Conservation (phyloP, 2,888 invertebrate genomes). For the Lucinisca nassula region DNA sequence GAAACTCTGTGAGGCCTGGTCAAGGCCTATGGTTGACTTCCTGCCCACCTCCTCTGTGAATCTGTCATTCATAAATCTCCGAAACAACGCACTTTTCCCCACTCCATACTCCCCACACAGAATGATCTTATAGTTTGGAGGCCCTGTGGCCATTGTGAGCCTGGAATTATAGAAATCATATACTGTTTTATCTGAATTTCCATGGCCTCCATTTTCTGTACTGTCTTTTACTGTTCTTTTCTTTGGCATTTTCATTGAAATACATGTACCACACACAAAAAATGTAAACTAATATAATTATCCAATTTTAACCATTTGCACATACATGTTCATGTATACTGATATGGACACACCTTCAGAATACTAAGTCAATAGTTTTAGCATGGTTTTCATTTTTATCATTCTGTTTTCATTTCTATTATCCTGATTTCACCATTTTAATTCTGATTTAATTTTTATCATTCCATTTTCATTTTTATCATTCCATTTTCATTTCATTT, state of each 20-base stretch:
- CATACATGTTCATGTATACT: no score
- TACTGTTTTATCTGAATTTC: not conserved
- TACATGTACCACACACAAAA: not conserved
- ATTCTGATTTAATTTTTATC: no score
- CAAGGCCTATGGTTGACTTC: conserved; percentile 96
- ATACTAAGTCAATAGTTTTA: no score
- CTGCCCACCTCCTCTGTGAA: conserved; percentile 94
- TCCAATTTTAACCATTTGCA: no score
- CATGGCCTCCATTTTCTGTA: not conserved
- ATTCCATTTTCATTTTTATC: no score
- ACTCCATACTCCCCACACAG: conserved; percentile 98
- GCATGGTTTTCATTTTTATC: no score
- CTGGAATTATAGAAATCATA: conserved; percentile 61
- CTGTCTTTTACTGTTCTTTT: not conserved
- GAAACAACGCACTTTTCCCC: conserved; percentile 97
- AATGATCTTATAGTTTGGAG: conserved; percentile 92
- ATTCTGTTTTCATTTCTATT: no score
- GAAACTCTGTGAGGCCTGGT: conserved; percentile 95
- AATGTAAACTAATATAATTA: no score
- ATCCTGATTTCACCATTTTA: no score
- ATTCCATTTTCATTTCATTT: no score
- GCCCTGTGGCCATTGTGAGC: conserved; percentile 83
- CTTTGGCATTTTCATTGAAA: not conserved
- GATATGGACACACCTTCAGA: no score
- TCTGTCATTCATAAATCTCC: conserved; percentile 96